Percentiles rank a stretch among this genome's conserved stretches.
Evolutionary conservation across 2,113 vertebrate genomes (phyloP).

Genomic region (Eonycteris spelaea): DNA sequence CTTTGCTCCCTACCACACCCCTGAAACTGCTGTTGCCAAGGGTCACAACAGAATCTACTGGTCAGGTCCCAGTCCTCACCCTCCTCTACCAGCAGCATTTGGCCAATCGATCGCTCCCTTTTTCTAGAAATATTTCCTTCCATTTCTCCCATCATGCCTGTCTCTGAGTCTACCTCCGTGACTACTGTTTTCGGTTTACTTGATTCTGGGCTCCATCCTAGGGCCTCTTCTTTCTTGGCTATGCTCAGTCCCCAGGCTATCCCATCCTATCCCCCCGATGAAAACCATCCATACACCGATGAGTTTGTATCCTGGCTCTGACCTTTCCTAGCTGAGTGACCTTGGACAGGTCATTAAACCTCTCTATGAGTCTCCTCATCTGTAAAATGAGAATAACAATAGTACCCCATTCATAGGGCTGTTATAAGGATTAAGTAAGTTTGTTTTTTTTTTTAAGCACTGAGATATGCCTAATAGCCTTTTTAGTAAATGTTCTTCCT

Average conservation of each 20-base stretch:
- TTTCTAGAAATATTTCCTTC: background rate
- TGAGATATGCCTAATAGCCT: background rate
- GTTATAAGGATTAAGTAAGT: background rate
- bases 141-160: background rate
- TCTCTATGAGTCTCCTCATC: background rate
- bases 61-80: background rate
- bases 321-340: background rate
- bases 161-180: background rate
- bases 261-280: background rate
- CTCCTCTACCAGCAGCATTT: background rate
- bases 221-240: background rate
- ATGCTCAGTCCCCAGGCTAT: background rate
- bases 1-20: background rate
- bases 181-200: background rate
- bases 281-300: background rate
- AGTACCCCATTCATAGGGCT: background rate
- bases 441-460: background rate
- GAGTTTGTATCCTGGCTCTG: background rate
- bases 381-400: background rate
- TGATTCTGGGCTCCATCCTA: background rate
- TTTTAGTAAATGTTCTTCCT: background rate
- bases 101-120: background rate
- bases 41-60: background rate
- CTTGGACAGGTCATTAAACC: background rate
- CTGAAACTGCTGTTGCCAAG: background rate